phyloP scores from a whole-genome alignment of 1,140 invertebrate genomes.

The Aphaenogaster floridana region DNA sequence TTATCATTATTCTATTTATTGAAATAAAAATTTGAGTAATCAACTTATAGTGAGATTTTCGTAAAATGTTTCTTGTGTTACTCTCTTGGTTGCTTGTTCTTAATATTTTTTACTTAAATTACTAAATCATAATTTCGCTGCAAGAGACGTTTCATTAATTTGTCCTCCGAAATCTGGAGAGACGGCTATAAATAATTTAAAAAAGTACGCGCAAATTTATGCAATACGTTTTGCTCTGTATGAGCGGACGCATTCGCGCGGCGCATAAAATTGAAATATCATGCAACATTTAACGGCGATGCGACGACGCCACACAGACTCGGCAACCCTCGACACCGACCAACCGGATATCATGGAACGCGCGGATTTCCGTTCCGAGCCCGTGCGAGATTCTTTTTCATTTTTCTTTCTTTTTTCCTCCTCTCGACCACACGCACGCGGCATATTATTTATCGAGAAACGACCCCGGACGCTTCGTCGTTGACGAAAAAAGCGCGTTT shows the following conservation, averaged over 20 bases:
- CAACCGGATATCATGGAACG: constrained; percentile 65
- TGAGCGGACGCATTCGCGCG: background rate
- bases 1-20: too few relatives aligned
- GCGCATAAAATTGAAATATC: constrained; percentile 65
- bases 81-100: background rate
- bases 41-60: background rate
- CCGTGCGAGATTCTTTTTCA: constrained; percentile 24
- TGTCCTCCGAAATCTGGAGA: background rate
- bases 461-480: background rate
- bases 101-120: constrained; percentile 12
- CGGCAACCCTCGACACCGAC: constrained; percentile 39
- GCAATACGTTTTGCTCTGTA: background rate
- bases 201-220: constrained; percentile 22
- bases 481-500: background rate
- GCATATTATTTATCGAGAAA: constrained; percentile 49
- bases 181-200: background rate
- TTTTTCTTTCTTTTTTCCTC: constrained; percentile 6
- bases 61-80: background rate
- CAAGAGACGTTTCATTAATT: background rate
- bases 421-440: background rate
- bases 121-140: background rate
- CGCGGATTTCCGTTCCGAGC: constrained; percentile 64
- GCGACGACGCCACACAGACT: constrained; percentile 49
- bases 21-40: too few relatives aligned
- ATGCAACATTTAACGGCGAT: constrained; percentile 66